Evolutionary conservation across 2,113 vertebrate genomes (phyloP).

Genomic region (Anguilla japonica): DNA sequence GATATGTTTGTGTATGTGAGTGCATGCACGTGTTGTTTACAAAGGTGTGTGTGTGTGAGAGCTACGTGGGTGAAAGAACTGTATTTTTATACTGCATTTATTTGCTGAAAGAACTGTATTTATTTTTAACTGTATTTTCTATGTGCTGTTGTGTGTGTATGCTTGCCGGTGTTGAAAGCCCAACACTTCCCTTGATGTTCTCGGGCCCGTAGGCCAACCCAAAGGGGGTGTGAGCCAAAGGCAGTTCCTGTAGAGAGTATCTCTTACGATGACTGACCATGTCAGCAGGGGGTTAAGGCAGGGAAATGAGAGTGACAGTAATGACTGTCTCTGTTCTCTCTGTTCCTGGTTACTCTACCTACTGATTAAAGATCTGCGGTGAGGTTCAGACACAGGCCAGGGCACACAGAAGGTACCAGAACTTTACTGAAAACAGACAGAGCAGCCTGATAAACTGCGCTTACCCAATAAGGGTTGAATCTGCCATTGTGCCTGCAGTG

Average conservation of each 20-base stretch:
- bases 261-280: not conserved
- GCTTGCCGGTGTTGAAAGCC: not conserved
- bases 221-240: not conserved
- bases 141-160: too few species aligned
- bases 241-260: not conserved
- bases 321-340: constrained; percentile 4
- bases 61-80: too few species aligned
- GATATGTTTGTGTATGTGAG: not conserved
- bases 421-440: not conserved
- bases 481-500: not conserved
- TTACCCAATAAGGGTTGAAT: not conserved
- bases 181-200: not conserved
- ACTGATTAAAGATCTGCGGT: not conserved
- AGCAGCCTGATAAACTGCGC: not conserved
- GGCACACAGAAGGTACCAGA: not conserved
- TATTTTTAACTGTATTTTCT: too few species aligned
- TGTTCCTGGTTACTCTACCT: not conserved
- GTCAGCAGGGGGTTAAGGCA: not conserved
- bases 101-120: too few species aligned
- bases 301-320: not conserved
- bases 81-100: too few species aligned
- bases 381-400: not conserved
- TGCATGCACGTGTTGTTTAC: not conserved
- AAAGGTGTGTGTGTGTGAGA: not conserved
- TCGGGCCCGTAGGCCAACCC: not conserved